phyloP scores from a whole-genome alignment of 2,797 vertebrate genomes.

The Sebastes alutus region DNA sequence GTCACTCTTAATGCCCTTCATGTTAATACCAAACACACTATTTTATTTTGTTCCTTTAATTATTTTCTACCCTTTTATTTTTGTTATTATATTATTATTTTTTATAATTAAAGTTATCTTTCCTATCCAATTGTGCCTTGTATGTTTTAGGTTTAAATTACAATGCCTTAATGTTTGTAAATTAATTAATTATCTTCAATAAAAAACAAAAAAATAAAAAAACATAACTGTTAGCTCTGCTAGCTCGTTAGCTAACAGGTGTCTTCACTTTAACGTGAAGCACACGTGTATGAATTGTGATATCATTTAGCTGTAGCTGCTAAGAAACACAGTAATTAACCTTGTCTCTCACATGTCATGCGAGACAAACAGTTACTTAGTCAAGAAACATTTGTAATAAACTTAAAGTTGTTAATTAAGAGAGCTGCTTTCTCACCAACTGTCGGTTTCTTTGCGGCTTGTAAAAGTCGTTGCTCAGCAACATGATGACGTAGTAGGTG shows the following conservation, averaged over 20 bases:
- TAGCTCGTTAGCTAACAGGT: not conserved
- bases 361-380: fast-evolving
- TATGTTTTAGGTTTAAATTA: too few species aligned
- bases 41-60: too few species aligned
- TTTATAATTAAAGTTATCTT: too few species aligned
- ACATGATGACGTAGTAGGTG: slow-evolving; percentile 12
- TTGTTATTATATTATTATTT: too few species aligned
- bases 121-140: too few species aligned
- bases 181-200: too few species aligned
- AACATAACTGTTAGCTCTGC: not conserved
- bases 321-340: not conserved
- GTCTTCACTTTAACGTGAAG: not conserved
- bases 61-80: too few species aligned
- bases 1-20: too few species aligned
- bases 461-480: slow-evolving; percentile 60
- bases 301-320: not conserved
- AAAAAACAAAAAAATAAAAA: too few species aligned
- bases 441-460: not conserved
- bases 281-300: slow-evolving; percentile 4
- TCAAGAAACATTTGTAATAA: not conserved
- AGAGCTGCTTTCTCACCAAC: slow-evolving; percentile 15
- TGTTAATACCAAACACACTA: too few species aligned
- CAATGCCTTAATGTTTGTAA: too few species aligned
- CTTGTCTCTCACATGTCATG: not conserved
- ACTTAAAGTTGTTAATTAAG: not conserved